Evolutionary conservation across 2,797 vertebrate genomes (phyloP), one percentile per base, ranked within the genome.

Genomic region (Rhadinocentrus ornatus): DNA sequence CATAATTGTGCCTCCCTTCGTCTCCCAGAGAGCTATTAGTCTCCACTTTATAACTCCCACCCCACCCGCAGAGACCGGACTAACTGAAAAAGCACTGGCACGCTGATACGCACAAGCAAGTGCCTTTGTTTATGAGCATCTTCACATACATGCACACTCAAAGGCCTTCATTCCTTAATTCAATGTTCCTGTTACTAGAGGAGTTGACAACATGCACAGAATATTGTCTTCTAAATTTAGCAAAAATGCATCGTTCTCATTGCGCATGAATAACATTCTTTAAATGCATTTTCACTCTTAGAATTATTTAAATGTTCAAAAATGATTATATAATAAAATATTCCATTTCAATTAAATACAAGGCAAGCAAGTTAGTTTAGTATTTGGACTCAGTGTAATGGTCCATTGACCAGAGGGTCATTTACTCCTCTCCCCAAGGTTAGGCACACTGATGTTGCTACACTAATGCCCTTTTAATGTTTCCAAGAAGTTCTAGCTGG

Each of bases 1-100:
- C 93, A 94, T 97, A 97, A 97, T 97, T 96, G 96, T 94, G 94
- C 96, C 96, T 95, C 95, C 95, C 94, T 90, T 90, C 95, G 91
- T 96, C 95, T 95, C 94, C 93, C 91, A 94, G 96, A 93, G 92
- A 96, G 95, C 96, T 96, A 96, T 97, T 97, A 96, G 94, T 95
- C 93, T 85, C 94, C 91, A 92, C 94, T 95, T 95, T 95, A 93
- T 94, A 95, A 94, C 76, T 75, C 58, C 60, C 65, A 61, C 54
- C 67, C 71, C 62, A 59, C 68, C 71, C 39, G 0, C 66, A 57
- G 66, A 66, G 63, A 73, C 67, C 75, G 82, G 84, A 83, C 71
- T 37, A 34, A 81, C 67, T 77, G 71, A 83, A 83, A 81, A 75
- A 86, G 79, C 71, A 81, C 66, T 85, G 52, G 59, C 75, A 54